Evolutionary conservation across 2,797 vertebrate species (phyloP), one percentile per base, ranked within the genome.

Genomic region (Helicolenus hilgendorfi): DNA sequence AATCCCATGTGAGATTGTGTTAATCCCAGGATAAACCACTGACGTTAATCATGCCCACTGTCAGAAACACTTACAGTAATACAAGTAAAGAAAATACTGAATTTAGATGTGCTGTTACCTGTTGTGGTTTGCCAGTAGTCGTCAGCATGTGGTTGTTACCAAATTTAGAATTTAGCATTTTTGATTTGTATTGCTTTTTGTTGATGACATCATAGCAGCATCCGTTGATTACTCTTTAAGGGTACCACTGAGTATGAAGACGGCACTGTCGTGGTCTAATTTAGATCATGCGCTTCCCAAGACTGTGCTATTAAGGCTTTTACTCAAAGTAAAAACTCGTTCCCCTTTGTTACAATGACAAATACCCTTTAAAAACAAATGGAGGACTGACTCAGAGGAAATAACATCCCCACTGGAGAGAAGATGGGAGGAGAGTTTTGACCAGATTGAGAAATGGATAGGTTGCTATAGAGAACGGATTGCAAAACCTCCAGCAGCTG

Each of bases 361-460:
- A 53, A 55, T 10, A 65, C 14, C 20, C 26, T 64, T 31, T 29
- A 33, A 29, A 5, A 56, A 53, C 22, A 76, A 88, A 81, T 33
- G 35, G 64, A 65, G 13, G 55, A 59, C 26, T 18, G 45, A 77
- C 35, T 85, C 33, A 68, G 24, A 73, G 58, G 7, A 84, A 56
- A 81, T 81, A 56, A 45, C 35, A 70, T 77, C 69, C 73, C 36
- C 4, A 14, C 29, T 72, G 56, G 53, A 78, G 31, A 68, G 53
- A 62, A 62, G 18, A 65, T n/a, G 36, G 56, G 72, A 58, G 82
- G 41, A 76, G 18, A 79, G 59, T 67, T 78, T 65, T 74, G 69
- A 88, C 45, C 78, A 77, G 60, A 79, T 75, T 80, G 24, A 56
- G 73, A 80, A 91, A 80, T 77, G 76, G 62, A 88, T 67, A 26